Evolutionary conservation across 2,113 vertebrate species (phyloP).

Genomic region (Carettochelys insculpta): DNA sequence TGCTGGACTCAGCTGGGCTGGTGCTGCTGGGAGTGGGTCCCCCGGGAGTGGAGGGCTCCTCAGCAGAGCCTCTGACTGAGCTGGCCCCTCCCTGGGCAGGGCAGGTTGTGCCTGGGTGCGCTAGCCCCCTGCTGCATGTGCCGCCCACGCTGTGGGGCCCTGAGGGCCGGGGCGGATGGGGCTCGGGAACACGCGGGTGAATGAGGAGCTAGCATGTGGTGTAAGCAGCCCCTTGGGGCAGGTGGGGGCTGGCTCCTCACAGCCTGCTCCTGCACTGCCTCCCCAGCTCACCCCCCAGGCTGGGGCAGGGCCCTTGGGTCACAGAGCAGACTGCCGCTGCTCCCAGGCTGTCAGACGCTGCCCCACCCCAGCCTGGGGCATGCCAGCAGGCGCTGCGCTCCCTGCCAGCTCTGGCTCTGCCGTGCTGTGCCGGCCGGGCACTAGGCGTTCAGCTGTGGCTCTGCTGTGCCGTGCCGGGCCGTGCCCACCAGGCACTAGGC

Average conservation of each 20-base stretch:
- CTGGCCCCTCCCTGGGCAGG: neutral
- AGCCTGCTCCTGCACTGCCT: no score
- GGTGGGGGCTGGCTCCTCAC: no score
- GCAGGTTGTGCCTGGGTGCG: no score
- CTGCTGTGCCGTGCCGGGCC: no score
- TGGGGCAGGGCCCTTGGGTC: neutral
- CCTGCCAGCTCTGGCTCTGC: neutral
- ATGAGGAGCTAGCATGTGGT: slow-evolving; percentile 45
- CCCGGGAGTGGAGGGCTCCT: neutral
- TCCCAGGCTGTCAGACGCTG: fast-evolving
- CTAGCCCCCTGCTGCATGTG: no score
- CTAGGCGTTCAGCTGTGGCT: no score
- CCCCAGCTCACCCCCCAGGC: no score
- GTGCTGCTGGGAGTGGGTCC: no score
- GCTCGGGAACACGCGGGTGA: no score
- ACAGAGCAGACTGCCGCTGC: neutral
- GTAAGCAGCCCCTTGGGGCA: slow-evolving; percentile 39
- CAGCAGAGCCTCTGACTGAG: neutral
- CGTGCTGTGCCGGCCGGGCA: neutral
- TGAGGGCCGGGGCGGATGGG: no score
- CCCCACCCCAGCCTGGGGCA: fast-evolving
- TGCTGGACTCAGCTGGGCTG: neutral
- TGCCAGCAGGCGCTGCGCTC: neutral
- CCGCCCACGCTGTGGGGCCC: no score
- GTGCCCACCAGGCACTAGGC: no score